Evolutionary conservation across 2,888 invertebrate genomes (phyloP), one percentile per base, ranked within the genome.

Genomic region (Mystacides longicornis): DNA sequence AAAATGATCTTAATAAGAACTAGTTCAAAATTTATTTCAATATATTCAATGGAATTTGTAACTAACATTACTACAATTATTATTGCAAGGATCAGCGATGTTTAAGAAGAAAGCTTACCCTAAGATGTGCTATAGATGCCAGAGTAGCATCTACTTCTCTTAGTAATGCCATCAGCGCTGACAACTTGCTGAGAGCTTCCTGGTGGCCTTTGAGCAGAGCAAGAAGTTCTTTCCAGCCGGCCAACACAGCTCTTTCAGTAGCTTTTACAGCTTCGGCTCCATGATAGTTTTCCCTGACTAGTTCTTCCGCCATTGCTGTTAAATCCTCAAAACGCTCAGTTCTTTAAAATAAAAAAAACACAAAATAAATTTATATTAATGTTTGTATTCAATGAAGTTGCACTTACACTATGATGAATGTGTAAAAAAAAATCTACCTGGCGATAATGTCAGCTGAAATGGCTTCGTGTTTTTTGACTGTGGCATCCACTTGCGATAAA

Each of bases 381-480:
- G n/a, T n/a, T n/a, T n/a, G n/a, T n/a, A n/a, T n/a, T n/a, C n/a
- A n/a, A n/a, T n/a, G n/a, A n/a, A n/a, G n/a, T n/a, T n/a, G n/a
- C n/a, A n/a, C n/a, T n/a, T n/a, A n/a, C n/a, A n/a, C n/a, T n/a
- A n/a, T n/a, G n/a, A n/a, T n/a, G n/a, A 42, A 27, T 51, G n/a
- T 16, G 5, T 42, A 4, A 18, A 11, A n/a, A 27, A 42, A 27
- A 52, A 66, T 70, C 65, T 64, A 85, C 86, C 87, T 82, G 14
- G 97, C 93, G 52, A 96, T 76, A 54, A 98, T 97, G 68, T 98
- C 98, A 0, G 97, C 96, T 59, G 93, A 92, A 60, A 98, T 95
- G 16, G 98, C 97, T 72, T 98, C 97, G 69, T 98, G 97, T 68
- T 98, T 98, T 76, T 98, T 98, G 42, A 98, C 86, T 0, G 96